Evolutionary conservation across 2,888 invertebrate genomes (phyloP).

Genomic region (Chorisops tibialis): DNA sequence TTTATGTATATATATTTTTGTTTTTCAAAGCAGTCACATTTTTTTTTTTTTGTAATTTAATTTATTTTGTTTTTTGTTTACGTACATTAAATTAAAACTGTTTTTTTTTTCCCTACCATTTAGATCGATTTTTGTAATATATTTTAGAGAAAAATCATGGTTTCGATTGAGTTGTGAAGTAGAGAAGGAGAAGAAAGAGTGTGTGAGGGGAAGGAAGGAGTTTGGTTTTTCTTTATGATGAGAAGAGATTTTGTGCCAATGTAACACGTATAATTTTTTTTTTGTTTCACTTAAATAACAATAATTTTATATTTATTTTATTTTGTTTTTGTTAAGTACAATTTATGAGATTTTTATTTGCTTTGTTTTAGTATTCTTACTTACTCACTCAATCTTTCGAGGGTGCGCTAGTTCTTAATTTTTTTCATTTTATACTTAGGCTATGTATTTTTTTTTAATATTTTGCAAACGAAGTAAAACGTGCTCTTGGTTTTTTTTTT

Average conservation of each 20-base stretch:
- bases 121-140: neutral
- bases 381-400: conserved; percentile 9
- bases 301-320: conserved; percentile 8
- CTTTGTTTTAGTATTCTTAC: conserved; percentile 1
- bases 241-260: conserved; percentile 27
- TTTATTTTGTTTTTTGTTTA: conserved; percentile 9
- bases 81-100: conserved; percentile 9
- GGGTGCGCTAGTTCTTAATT: conserved; percentile 31
- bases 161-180: neutral
- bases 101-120: conserved; percentile 11
- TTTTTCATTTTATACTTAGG: conserved; percentile 19
- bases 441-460: conserved; percentile 3
- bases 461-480: conserved; percentile 26
- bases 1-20: neutral
- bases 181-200: neutral
- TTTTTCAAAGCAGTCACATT: conserved; percentile 25
- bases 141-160: neutral
- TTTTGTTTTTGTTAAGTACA: conserved; percentile 27
- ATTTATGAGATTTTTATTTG: conserved; percentile 25
- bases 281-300: conserved; percentile 13
- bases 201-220: neutral
- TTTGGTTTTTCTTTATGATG: neutral
- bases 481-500: conserved; percentile 21
- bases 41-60: neutral
- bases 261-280: conserved; percentile 16